phyloP scores from a whole-genome alignment of 2,113 vertebrate genomes.

The Rattus rattus region DNA sequence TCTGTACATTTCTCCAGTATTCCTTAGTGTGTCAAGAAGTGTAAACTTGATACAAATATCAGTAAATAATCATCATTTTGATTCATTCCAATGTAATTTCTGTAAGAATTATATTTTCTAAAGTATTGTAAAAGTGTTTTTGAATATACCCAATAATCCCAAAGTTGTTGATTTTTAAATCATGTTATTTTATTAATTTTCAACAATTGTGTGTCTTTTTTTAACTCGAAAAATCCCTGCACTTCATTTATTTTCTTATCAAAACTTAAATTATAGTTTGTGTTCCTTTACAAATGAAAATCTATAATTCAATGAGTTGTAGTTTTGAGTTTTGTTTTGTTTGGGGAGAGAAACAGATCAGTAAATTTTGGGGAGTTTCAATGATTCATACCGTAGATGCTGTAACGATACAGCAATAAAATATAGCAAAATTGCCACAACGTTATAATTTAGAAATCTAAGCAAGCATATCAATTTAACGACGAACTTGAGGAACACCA shows the following conservation, averaged over 20 bases:
- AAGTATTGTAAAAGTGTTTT: background rate
- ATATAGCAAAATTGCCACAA: background rate
- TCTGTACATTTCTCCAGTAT: background rate
- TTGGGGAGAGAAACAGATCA: background rate
- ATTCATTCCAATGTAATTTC: background rate
- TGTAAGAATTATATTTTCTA: constrained; percentile 41
- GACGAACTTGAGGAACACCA: background rate
- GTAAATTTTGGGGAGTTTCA: background rate
- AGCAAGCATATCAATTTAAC: background rate
- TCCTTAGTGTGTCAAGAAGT: constrained; percentile 47
- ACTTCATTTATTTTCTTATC: constrained; percentile 55
- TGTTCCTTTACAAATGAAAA: background rate
- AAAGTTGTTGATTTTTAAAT: background rate
- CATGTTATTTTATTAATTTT: constrained; percentile 18
- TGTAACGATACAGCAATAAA: background rate
- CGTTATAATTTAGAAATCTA: background rate
- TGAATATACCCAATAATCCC: background rate
- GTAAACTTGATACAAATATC: constrained; percentile 22
- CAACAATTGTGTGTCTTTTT: constrained; percentile 40
- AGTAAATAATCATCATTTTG: constrained; percentile 35
- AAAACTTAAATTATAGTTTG: background rate
- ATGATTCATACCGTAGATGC: background rate
- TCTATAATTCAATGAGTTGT: constrained; percentile 15
- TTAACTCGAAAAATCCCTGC: constrained; percentile 63
- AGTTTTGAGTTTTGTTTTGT: background rate